phyloP scores from a whole-genome alignment of 64 coral and sea anemone species.

The Stichodactyla helianthus region DNA sequence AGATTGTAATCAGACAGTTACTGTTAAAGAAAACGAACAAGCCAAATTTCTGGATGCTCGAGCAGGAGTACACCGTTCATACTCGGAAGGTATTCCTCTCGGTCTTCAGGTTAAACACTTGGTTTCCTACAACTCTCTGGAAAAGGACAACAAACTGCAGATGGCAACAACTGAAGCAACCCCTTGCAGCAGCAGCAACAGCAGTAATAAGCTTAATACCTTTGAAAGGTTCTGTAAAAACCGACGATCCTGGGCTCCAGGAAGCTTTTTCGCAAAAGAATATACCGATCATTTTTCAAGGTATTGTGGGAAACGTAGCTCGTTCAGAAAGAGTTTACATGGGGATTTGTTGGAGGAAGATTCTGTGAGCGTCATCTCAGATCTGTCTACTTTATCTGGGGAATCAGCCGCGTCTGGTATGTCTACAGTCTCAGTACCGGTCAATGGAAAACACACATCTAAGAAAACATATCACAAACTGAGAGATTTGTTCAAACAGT shows the following conservation, averaged over 20 bases:
- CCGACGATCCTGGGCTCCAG: slow-evolving; percentile 10
- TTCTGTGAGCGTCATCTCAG: slow-evolving; percentile 1
- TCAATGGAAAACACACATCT: neutral
- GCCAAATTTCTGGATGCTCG: neutral
- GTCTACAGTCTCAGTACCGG: slow-evolving; percentile 7
- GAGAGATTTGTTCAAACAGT: neutral
- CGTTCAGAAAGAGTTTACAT: neutral
- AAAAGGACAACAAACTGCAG: neutral
- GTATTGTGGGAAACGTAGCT: neutral
- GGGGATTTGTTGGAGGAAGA: neutral
- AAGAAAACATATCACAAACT: slow-evolving; percentile 13
- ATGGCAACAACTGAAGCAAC: neutral
- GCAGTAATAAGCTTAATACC: neutral
- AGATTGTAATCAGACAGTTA: neutral
- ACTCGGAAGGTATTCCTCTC: neutral
- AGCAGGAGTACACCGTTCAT: neutral
- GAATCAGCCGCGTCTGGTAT: neutral
- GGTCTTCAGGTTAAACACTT: neutral
- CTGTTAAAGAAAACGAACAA: neutral
- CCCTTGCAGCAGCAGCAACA: neutral
- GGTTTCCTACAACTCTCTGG: neutral
- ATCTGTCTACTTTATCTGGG: slow-evolving; percentile 5
- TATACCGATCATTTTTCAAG: neutral
- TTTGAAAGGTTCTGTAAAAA: neutral
- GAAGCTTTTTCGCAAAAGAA: neutral